phyloP scores from a whole-genome alignment of 2,113 vertebrate genomes.

The Brienomyrus brachyistius region DNA sequence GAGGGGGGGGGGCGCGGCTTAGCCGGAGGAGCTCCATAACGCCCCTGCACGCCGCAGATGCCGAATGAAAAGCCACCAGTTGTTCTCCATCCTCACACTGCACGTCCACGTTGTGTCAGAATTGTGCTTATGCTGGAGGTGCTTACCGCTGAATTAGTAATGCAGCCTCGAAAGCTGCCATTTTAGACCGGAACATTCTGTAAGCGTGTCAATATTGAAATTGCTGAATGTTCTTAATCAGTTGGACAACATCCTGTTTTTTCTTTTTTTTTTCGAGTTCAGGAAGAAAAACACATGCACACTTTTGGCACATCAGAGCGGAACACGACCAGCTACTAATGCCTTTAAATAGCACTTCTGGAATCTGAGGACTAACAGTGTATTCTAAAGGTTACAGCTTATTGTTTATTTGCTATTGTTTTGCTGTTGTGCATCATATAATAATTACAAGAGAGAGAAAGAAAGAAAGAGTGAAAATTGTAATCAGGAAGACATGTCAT shows the following conservation, averaged over 20 bases:
- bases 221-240: constrained; percentile 1
- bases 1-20: too few species aligned
- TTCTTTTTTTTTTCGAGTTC: constrained; percentile 14
- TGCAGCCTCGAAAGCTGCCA: constrained; percentile 45
- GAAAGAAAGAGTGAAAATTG: not conserved
- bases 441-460: not conserved
- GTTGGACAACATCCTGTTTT: constrained; percentile 3
- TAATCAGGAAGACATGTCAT: not conserved
- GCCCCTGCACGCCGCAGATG: not conserved
- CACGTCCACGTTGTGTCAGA: constrained; percentile 52
- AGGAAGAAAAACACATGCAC: not conserved
- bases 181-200: constrained; percentile 33
- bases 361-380: not conserved
- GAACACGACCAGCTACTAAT: not conserved
- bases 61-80: constrained; percentile 27
- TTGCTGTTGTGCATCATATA: not conserved
- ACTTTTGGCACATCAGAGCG: not conserved
- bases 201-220: not conserved
- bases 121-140: constrained; percentile 48
- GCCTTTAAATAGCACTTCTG: not conserved
- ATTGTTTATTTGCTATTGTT: not conserved
- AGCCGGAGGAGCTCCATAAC: too few species aligned
- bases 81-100: constrained; percentile 34
- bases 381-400: not conserved
- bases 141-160: constrained; percentile 60